These are phyloP conservation scores for Centropyge bicolor DNA, from an alignment of 2,797 vertebrate species.

Conservation along the genomic window DNA sequence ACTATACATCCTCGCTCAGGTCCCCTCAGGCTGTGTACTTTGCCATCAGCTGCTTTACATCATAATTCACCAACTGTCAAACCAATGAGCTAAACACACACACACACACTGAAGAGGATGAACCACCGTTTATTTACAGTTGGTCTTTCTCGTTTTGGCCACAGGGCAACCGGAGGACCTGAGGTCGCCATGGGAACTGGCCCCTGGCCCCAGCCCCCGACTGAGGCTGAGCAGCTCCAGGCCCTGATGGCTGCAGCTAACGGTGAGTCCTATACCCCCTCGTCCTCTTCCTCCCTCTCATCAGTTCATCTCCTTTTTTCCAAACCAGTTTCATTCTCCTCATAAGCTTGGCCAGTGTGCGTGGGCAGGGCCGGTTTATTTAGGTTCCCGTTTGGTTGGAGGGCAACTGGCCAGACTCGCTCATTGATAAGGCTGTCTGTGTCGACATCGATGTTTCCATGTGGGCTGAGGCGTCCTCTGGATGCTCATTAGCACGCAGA, in stretches of 20 bases:
- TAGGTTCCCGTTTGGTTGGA: slow-evolving; percentile 53
- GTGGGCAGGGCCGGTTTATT: slow-evolving; percentile 43
- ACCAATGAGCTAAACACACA: slow-evolving; percentile 41
- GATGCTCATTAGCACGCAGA: background rate
- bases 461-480: background rate
- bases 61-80: slow-evolving; percentile 63
- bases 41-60: slow-evolving; percentile 72
- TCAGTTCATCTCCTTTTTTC: slow-evolving; percentile 24
- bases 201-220: slow-evolving; percentile 98
- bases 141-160: slow-evolving; percentile 33
- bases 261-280: slow-evolving; percentile 85
- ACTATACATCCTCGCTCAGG: slow-evolving; percentile 58
- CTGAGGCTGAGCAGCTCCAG: slow-evolving; percentile 97
- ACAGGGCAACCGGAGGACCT: slow-evolving; percentile 87
- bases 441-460: slow-evolving; percentile 63
- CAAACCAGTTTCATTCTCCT: slow-evolving; percentile 15
- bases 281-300: slow-evolving; percentile 2
- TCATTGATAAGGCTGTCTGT: slow-evolving; percentile 61
- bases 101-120: slow-evolving; percentile 25
- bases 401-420: slow-evolving; percentile 49
- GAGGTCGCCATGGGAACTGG: slow-evolving; percentile 96
- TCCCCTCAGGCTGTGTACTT: slow-evolving; percentile 65
- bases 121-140: slow-evolving; percentile 49
- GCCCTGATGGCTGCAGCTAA: slow-evolving; percentile 98
- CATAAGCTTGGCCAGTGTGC: slow-evolving; percentile 5